Conservation (phyloP, 2,113 vertebrate species). For the Paradoxurus hermaphroditus region DNA sequence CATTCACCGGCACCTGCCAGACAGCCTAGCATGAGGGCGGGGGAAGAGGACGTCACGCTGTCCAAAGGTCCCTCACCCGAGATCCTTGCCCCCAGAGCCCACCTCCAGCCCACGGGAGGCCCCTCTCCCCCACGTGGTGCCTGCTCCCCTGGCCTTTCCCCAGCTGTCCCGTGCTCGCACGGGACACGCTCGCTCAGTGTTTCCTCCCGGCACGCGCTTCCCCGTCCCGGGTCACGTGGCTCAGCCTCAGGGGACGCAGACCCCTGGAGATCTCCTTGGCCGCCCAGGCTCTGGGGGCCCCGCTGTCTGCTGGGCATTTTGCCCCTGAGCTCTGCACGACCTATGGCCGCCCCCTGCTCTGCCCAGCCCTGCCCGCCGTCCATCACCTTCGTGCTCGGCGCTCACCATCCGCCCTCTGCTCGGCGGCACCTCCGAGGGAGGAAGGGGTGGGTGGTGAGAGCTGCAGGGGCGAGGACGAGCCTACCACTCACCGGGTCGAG, state of each 20-base stretch:
- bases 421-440: too few species aligned
- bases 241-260: neutral
- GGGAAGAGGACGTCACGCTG: neutral
- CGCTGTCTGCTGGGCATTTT: neutral
- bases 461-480: neutral
- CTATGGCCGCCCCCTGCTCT: neutral
- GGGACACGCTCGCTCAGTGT: neutral
- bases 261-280: neutral
- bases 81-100: neutral
- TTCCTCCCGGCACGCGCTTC: neutral
- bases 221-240: neutral
- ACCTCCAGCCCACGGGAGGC: neutral
- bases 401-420: neutral
- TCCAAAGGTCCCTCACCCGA: neutral
- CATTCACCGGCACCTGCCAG: neutral
- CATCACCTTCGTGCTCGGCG: accelerated
- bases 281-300: neutral
- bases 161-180: neutral
- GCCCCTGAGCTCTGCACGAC: neutral
- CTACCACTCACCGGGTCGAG: slow-evolving; percentile 78
- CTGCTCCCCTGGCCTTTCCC: neutral
- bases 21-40: neutral
- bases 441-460: neutral
- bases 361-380: neutral
- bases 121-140: too few species aligned